These are phyloP conservation scores for Diprion similis DNA, from an alignment of 1,140 invertebrate species.

Conservation along the genomic window DNA sequence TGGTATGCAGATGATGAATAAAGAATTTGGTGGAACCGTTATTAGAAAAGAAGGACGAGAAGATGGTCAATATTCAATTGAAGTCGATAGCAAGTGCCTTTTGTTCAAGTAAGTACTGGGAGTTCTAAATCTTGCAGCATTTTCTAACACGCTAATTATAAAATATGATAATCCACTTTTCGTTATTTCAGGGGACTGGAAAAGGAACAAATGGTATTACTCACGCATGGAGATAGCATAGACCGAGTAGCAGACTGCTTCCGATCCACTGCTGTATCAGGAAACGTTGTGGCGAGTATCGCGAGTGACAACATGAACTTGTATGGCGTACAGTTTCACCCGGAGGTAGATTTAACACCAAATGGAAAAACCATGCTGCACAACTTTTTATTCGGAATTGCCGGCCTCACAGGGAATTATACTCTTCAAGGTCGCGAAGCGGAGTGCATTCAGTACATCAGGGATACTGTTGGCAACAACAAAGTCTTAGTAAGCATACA, in stretches of 20 bases:
- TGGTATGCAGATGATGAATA: constrained; percentile 99
- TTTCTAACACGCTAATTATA: constrained; percentile 17
- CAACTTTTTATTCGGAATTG: constrained; percentile 95
- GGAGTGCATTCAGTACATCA: constrained; percentile 95
- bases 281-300: constrained; percentile 87
- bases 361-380: constrained; percentile 92
- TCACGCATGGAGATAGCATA: constrained; percentile 98
- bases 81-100: constrained; percentile 87
- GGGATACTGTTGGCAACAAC: constrained; percentile 85
- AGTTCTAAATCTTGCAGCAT: constrained; percentile 13
- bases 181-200: constrained; percentile 77
- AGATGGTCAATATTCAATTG: constrained; percentile 93
- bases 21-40: constrained; percentile 96
- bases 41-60: constrained; percentile 86
- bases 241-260: constrained; percentile 89
- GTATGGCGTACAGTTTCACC: constrained; percentile 99
- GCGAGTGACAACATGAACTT: constrained; percentile 89
- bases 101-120: constrained; percentile 86
- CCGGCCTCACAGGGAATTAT: constrained; percentile 85
- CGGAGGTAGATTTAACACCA: constrained; percentile 93
- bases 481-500: constrained; percentile 87
- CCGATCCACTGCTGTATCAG: constrained; percentile 82
- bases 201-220: constrained; percentile 86
- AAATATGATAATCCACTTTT: constrained; percentile 22
- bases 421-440: constrained; percentile 88